Base-by-base conservation (phyloP, 1,140 invertebrate species). In the Lethocerus indicus region DNA sequence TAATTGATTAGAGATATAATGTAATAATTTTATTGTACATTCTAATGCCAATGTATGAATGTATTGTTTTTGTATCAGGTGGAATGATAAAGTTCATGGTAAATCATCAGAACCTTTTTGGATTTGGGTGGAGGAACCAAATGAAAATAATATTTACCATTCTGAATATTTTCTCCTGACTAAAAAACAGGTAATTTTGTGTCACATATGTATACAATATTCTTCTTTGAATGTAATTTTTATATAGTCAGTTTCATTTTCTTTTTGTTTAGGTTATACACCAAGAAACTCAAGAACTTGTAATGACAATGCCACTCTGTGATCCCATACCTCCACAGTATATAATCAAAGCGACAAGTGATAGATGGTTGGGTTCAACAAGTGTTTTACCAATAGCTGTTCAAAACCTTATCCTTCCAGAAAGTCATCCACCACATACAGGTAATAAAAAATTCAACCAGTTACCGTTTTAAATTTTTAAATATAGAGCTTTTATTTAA, bases 121-220 rank as follows among this genome's bases (percentile, higher is more conserved):
- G 87, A 78, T 98, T 44, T 97, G 94, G 90, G 83, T 99, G 14
- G 93, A 97, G 68, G 92, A 98, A 68, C 83, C 91, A 0, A 83
- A 89, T 13, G 85, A 73, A 50, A 90, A 96, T 64, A 80, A 79
- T 55, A 97, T 98, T 61, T 94, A 97, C 64, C 95, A 99, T 69
- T 84, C 85, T 44, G 96, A 99, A 63, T 83, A 87, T 58, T 88
- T 98, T 63, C 72, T 85, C 13, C 64, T 98, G 1, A 86, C 81
- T 16, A 85, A 83, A 65, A 89, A 88, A 69, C 80, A 87, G 71
- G 87, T 92, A 61, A 60, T 21, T 25, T 42, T 42, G 2, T 16
- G 2, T n/a, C 12, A 12, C 12, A 44, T 16, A 12, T n/a, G 12
- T 12, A 35, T 35, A 35, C n/a, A 35, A 12, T 35, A 35, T 35